Evolutionary conservation across 2,888 invertebrate species (phyloP).

Genomic region (Cephonodes hylas): DNA sequence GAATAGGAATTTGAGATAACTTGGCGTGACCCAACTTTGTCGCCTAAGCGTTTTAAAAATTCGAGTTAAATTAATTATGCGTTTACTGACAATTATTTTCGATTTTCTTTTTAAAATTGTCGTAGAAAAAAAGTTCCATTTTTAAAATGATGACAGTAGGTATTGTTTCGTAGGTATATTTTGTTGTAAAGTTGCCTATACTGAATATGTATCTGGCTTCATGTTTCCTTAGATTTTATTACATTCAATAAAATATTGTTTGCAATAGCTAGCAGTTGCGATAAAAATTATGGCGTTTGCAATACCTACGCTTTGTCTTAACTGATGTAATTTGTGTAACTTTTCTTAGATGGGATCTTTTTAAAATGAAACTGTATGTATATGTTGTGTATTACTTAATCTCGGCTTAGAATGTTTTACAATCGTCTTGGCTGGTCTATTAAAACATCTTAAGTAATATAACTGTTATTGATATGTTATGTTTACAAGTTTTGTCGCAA

Average conservation of each 20-base stretch:
- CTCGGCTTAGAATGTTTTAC: too few species aligned
- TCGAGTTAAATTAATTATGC: too few species aligned
- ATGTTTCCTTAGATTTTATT: background rate
- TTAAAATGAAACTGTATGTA: conserved; percentile 1
- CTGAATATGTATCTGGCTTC: background rate
- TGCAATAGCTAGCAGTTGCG: background rate
- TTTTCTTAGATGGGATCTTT: background rate
- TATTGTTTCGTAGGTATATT: background rate
- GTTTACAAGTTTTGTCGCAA: too few species aligned
- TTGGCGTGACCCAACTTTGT: too few species aligned
- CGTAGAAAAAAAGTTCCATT: background rate
- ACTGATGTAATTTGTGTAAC: background rate
- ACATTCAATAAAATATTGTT: background rate
- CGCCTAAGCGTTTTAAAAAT: too few species aligned
- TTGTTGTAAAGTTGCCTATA: background rate
- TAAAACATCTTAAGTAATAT: too few species aligned
- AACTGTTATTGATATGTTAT: too few species aligned
- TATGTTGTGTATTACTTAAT: background rate
- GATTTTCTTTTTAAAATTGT: background rate
- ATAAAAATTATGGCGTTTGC: conserved; percentile 4
- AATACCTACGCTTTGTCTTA: background rate
- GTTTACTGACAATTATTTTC: too few species aligned
- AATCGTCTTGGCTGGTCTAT: too few species aligned
- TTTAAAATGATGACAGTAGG: too few species aligned
- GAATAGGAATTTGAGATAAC: too few species aligned